phyloP scores from a whole-genome alignment of 2,797 vertebrate species.

The Bucorvus abyssinicus region DNA sequence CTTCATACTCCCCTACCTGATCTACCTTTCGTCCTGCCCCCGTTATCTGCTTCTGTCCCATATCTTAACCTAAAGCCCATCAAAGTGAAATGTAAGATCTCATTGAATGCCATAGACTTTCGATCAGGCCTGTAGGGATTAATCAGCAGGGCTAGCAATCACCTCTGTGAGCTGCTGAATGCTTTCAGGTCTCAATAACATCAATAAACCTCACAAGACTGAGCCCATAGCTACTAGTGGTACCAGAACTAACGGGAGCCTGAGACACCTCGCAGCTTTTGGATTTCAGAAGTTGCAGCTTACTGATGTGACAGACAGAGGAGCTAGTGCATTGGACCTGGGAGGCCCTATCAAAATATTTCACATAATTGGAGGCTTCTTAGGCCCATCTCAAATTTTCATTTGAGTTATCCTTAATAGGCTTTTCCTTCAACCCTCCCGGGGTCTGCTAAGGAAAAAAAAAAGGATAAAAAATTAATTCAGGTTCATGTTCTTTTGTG shows the following conservation, averaged over 20 bases:
- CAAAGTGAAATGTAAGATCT: neutral
- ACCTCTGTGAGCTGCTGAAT: neutral
- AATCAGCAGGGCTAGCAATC: neutral
- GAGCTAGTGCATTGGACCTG: neutral
- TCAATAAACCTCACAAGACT: neutral
- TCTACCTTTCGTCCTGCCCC: neutral
- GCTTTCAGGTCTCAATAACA: neutral
- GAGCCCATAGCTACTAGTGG: neutral
- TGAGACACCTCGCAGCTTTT: neutral
- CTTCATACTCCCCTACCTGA: neutral
- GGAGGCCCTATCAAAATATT: neutral
- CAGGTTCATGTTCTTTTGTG: conserved; percentile 57
- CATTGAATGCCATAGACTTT: neutral
- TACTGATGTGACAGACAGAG: neutral
- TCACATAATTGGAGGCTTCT: neutral
- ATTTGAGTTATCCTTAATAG: neutral
- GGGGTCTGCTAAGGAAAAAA: neutral
- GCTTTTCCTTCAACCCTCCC: neutral
- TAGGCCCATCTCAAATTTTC: neutral
- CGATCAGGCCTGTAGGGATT: neutral
- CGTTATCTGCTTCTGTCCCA: neutral
- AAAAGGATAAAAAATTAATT: conserved; percentile 44
- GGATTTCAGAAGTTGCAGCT: neutral
- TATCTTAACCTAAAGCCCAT: neutral
- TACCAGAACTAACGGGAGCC: neutral